Evolutionary conservation across 2,113 vertebrate species (phyloP).

Genomic region (Piaya cayana): DNA sequence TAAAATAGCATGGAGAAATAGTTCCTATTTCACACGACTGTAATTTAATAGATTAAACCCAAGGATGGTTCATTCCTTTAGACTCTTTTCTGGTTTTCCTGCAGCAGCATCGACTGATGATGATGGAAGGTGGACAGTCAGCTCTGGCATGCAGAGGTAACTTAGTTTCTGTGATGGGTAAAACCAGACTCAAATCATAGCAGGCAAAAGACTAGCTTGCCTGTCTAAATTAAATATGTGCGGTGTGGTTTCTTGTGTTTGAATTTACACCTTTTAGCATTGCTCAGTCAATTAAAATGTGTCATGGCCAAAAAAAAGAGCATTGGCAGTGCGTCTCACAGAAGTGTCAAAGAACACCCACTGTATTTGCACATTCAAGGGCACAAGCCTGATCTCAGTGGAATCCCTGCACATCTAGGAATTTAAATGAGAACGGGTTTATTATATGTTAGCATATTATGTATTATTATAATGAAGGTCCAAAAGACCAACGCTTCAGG

Average conservation of each 20-base stretch:
- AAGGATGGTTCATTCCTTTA: not conserved
- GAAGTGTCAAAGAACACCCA: not conserved
- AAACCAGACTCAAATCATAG: not conserved
- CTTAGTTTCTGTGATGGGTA: not conserved
- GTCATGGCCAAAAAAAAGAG: not conserved
- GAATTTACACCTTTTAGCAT: not conserved
- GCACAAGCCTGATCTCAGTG: not conserved
- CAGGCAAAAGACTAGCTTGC: not conserved
- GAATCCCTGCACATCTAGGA: not conserved
- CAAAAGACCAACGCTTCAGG: not conserved
- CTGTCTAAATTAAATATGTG: not conserved
- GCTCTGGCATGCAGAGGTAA: not conserved
- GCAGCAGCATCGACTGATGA: not conserved
- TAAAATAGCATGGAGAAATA: slow-evolving; percentile 25
- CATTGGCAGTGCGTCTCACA: not conserved
- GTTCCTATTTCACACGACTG: not conserved
- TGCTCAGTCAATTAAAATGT: not conserved
- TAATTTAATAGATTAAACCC: slow-evolving; percentile 8
- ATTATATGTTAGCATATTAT: rapidly evolving
- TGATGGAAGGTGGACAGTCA: not conserved
- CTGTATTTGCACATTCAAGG: not conserved
- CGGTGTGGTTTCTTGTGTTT: not conserved
- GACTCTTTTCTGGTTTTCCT: not conserved
- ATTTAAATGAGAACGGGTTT: not conserved
- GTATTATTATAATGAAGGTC: not conserved